Evolutionary conservation across 2,797 vertebrate species (phyloP).

Genomic region (Pampus argenteus): DNA sequence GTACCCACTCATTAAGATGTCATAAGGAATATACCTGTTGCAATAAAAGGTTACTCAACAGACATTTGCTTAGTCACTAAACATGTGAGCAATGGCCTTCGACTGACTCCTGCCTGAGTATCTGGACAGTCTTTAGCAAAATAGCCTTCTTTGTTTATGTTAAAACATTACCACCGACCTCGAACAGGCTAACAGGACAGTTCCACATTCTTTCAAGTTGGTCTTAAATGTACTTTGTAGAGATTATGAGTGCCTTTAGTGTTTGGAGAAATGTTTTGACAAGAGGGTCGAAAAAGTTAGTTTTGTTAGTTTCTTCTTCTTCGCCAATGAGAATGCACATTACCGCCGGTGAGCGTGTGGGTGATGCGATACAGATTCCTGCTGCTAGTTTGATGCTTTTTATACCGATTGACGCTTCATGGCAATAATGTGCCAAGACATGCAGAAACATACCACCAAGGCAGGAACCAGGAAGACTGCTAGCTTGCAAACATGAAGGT

Average conservation of each 20-base stretch:
- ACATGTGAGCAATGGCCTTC: slow-evolving; percentile 39
- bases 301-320: neutral
- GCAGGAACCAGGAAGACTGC: neutral
- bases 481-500: too few relatives aligned
- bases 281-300: neutral
- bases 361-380: neutral
- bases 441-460: too few relatives aligned
- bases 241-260: neutral
- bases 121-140: slow-evolving; percentile 21
- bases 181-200: neutral
- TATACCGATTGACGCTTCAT: neutral
- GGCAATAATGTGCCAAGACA: too few relatives aligned
- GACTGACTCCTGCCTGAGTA: slow-evolving; percentile 3
- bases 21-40: slow-evolving; percentile 61
- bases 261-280: neutral
- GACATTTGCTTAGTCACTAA: slow-evolving; percentile 60
- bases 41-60: slow-evolving; percentile 60
- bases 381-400: neutral
- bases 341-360: too few relatives aligned
- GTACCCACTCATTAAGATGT: slow-evolving; percentile 63
- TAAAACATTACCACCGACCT: slow-evolving; percentile 23
- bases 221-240: neutral
- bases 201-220: neutral
- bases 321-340: neutral
- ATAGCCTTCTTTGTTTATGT: slow-evolving; percentile 7